Conservation (phyloP, 1,140 invertebrate genomes). For the Ephestia elutella region DNA sequence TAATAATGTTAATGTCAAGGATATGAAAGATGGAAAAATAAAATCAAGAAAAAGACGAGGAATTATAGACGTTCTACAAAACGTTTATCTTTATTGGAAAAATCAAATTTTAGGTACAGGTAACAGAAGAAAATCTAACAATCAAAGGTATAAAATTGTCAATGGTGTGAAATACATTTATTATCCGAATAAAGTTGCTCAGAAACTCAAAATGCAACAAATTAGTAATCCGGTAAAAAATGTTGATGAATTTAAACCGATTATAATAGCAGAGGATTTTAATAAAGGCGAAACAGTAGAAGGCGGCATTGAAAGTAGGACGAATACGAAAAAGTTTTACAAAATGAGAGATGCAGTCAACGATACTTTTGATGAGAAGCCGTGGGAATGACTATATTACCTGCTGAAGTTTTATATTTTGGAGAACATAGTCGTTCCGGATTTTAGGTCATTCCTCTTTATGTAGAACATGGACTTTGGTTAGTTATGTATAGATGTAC, state of each 20-base stretch:
- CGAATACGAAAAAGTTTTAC: slow-evolving; percentile 48
- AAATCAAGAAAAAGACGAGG: slow-evolving; percentile 45
- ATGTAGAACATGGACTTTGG: slow-evolving; percentile 19
- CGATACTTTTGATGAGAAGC: slow-evolving; percentile 57
- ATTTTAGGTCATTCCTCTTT: slow-evolving; percentile 53
- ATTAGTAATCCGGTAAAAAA: slow-evolving; percentile 27
- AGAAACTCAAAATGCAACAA: slow-evolving; percentile 37
- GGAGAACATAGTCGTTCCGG: slow-evolving; percentile 52
- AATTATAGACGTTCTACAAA: slow-evolving; percentile 47
- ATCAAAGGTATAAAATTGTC: slow-evolving; percentile 45
- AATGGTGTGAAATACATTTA: slow-evolving; percentile 55
- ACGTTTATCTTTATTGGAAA: slow-evolving; percentile 46
- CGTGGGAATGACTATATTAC: slow-evolving; percentile 71
- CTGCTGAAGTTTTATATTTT: slow-evolving; percentile 62
- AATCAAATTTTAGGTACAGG: slow-evolving; percentile 38
- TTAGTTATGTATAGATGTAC: no score
- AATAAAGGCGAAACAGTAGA: slow-evolving; percentile 59
- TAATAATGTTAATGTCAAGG: slow-evolving; percentile 21
- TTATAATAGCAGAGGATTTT: slow-evolving; percentile 47
- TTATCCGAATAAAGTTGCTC: slow-evolving; percentile 31
- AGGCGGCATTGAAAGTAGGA: slow-evolving; percentile 39
- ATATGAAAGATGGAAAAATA: slow-evolving; percentile 15
- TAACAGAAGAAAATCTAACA: slow-evolving; percentile 23
- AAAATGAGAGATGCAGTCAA: slow-evolving; percentile 52
- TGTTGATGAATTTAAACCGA: slow-evolving; percentile 37